phyloP scores from a whole-genome alignment of 2,113 vertebrate genomes.

The Hylia prasina region DNA sequence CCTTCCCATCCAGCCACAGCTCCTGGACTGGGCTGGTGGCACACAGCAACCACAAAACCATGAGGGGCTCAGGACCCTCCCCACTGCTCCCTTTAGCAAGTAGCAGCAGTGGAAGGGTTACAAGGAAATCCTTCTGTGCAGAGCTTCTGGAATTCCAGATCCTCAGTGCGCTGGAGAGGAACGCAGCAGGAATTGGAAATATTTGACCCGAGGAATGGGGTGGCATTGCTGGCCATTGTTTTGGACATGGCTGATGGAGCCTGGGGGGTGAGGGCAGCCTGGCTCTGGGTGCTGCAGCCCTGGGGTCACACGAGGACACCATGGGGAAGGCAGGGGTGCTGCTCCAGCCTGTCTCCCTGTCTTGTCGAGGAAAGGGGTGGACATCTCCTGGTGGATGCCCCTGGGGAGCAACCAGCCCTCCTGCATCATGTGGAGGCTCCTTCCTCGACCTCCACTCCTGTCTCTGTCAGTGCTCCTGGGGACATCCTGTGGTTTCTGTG shows the following conservation, averaged over 20 bases:
- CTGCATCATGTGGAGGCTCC: background rate
- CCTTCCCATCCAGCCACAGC: background rate
- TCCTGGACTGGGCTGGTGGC: background rate
- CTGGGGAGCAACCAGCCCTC: background rate
- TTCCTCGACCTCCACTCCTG: background rate
- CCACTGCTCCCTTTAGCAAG: background rate
- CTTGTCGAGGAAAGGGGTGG: background rate
- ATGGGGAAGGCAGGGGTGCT: background rate
- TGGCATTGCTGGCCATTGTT: background rate
- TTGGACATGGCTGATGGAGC: background rate
- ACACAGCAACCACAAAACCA: background rate
- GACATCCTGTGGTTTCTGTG: background rate
- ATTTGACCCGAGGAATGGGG: background rate
- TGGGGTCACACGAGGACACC: background rate
- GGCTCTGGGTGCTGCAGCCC: background rate
- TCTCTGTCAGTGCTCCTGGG: background rate
- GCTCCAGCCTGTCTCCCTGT: background rate
- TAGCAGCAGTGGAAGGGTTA: background rate
- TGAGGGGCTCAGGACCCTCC: background rate
- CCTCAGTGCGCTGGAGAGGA: background rate
- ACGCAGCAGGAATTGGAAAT: background rate
- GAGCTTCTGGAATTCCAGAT: background rate
- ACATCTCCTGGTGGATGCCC: background rate
- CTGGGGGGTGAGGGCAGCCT: background rate
- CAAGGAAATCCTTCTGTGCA: background rate